Evolutionary conservation across 2,888 invertebrate species (phyloP), one percentile per base, ranked within the genome.

Genomic region (Gastracanthus pulcherrimus): DNA sequence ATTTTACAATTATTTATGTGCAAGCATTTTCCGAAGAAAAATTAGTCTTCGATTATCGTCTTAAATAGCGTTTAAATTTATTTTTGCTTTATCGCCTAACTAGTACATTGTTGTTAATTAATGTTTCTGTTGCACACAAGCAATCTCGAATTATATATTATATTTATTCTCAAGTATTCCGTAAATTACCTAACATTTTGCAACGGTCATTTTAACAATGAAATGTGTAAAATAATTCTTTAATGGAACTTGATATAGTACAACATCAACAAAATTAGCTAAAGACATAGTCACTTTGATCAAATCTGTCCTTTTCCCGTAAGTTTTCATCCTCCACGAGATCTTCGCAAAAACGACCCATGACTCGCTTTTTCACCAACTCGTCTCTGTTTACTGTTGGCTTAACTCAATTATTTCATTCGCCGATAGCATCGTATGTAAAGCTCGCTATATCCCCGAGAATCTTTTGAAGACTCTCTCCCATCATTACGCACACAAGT

Each of bases 1-100:
- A 51, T 51, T 60, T 48, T 60, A 36, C n/a, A 3, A 45, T 31
- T 67, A 34, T 67, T 67, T 67, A n/a, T 41, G 64, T 16, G 41
- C 26, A 41, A 13, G 16, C 6, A 23, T 45, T 48, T 34, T 16
- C n/a, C 3, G 29, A 23, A 5, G 16, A 66, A 67, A 67, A 13
- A 26, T 67, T 41, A 16, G 29, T 11, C 2, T 9, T 6, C 16
- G 26, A 45, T 45, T n/a, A n/a, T n/a, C n/a, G n/a, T n/a, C n/a
- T n/a, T n/a, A n/a, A n/a, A n/a, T n/a, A n/a, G n/a, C n/a, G n/a
- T n/a, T n/a, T n/a, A n/a, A n/a, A n/a, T n/a, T n/a, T n/a, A n/a
- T n/a, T n/a, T n/a, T n/a, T n/a, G n/a, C n/a, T n/a, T n/a, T n/a
- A n/a, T n/a, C n/a, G n/a, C n/a, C n/a, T n/a, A n/a, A n/a, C n/a